A percentile compares a stretch with the other conserved stretches of the same genome.
These are phyloP conservation scores for Hiodon tergisus DNA, from an alignment of 2,113 vertebrate species.

Conservation along the genomic window DNA sequence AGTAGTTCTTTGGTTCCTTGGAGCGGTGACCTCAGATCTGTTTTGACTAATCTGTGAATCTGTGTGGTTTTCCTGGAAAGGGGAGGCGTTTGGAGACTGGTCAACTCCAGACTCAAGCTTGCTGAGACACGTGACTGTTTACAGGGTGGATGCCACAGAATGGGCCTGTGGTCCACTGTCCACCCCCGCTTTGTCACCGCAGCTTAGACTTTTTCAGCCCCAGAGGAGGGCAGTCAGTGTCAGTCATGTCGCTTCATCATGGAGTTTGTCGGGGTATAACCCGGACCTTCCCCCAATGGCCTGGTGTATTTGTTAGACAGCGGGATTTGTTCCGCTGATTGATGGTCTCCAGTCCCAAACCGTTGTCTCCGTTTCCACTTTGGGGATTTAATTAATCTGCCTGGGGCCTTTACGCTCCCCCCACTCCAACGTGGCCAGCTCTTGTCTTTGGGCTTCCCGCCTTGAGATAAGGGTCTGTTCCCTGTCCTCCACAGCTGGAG, in stretches of 20 bases:
- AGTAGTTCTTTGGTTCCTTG: not conserved
- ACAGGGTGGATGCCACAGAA: not conserved
- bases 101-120: not conserved
- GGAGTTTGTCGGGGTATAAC: not conserved
- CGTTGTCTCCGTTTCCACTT: not conserved
- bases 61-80: not conserved
- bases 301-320: not conserved
- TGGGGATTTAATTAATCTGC: not conserved
- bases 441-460: no score
- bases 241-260: no score
- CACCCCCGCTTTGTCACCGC: no score
- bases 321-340: not conserved
- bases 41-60: not conserved
- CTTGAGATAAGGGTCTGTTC: no score
- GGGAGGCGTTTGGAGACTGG: not conserved
- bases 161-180: not conserved
- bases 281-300: not conserved
- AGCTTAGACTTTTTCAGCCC: no score
- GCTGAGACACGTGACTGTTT: conserved; percentile 1
- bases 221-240: no score
- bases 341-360: not conserved
- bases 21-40: not conserved
- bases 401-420: no score
- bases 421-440: no score
- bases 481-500: no score